phyloP scores from a whole-genome alignment of 2,797 vertebrate species.

The Epinephelus coioides region DNA sequence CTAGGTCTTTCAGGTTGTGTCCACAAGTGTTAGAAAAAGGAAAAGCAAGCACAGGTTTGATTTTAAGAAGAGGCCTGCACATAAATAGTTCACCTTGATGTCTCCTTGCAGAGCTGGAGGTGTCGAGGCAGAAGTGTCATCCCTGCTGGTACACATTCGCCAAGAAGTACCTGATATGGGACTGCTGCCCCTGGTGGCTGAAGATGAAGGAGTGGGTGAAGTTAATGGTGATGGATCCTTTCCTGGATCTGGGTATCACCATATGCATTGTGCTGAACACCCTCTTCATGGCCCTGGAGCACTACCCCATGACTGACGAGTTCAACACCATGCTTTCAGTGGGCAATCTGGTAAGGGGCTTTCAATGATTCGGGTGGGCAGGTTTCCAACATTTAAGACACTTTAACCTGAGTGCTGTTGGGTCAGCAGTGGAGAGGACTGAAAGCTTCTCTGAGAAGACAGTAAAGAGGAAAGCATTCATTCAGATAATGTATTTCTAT shows the following conservation, averaged over 20 bases:
- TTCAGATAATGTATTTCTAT: constrained; percentile 51
- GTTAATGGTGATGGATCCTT: constrained; percentile 97
- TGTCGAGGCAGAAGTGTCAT: constrained; percentile 94
- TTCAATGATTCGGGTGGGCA: constrained; percentile 14
- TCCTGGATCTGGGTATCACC: constrained; percentile 96
- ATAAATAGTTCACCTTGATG: background rate
- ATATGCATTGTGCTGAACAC: constrained; percentile 99
- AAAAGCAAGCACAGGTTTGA: too few species aligned
- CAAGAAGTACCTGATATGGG: constrained; percentile 95
- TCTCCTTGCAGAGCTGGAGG: constrained; percentile 91
- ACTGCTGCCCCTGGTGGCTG: constrained; percentile 93
- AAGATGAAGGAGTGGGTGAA: constrained; percentile 92
- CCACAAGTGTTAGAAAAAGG: background rate
- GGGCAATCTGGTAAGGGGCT: constrained; percentile 94
- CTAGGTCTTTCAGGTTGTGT: background rate
- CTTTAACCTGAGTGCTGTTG: constrained; percentile 35
- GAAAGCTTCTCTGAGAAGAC: constrained; percentile 19
- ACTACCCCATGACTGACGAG: constrained; percentile 97
- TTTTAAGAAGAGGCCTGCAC: background rate
- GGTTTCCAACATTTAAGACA: constrained; percentile 34
- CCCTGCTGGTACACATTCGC: constrained; percentile 95
- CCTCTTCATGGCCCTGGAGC: constrained; percentile 98
- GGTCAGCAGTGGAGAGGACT: constrained; percentile 26
- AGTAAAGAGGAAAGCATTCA: constrained; percentile 15
- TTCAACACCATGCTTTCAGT: constrained; percentile 96